Evolutionary conservation across 2,888 invertebrate species (phyloP), one percentile per base, ranked within the genome.

Genomic region (Cataglyphis livida): DNA sequence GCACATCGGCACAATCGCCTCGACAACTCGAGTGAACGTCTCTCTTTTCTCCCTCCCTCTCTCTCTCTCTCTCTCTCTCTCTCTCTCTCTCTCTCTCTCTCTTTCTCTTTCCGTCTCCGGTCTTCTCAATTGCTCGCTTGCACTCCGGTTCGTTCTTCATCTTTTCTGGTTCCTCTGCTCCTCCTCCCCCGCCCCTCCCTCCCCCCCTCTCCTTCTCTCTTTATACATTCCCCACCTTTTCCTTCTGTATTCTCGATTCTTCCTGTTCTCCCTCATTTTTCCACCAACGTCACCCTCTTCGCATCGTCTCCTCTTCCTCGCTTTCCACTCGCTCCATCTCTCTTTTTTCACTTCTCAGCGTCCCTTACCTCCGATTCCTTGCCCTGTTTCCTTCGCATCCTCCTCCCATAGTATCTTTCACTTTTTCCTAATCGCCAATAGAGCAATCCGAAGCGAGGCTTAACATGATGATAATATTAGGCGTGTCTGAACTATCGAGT

Each of bases 1-100:
- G 91, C 92, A 92, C 90, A 90, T 91, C 85, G 90, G 87, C 90
- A 89, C 90, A 89, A 90, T 91, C 91, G 90, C 87, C 90, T 88
- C 87, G 89, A 91, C 91, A 91, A 91, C 89, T 90, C 90, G 86
- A 86, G 86, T 88, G 90, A 86, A 81, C 86, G 83, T 84, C 89
- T 87, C 82, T 81, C 73, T 82, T 66, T 79, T 87, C 85, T 84
- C 44, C 81, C 82, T 82, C 57, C 44, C 79, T 65, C 81, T 82
- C 48, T 74, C 57, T 84, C 18, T 18, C 48, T 32, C 5, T 32
- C 32, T 32, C 83, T 82, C 86, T 85, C 44, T 76, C 78, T 41
- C 44, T 66, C 71, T 44, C 48, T 44, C 15, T 76, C 70, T 65
- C 44, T 76, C 65, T 79, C 83, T 83, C 74, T 83, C 62, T 82